Evolutionary conservation across 1,140 invertebrate genomes (phyloP).

Genomic region (Camponotus pennsylvanicus): DNA sequence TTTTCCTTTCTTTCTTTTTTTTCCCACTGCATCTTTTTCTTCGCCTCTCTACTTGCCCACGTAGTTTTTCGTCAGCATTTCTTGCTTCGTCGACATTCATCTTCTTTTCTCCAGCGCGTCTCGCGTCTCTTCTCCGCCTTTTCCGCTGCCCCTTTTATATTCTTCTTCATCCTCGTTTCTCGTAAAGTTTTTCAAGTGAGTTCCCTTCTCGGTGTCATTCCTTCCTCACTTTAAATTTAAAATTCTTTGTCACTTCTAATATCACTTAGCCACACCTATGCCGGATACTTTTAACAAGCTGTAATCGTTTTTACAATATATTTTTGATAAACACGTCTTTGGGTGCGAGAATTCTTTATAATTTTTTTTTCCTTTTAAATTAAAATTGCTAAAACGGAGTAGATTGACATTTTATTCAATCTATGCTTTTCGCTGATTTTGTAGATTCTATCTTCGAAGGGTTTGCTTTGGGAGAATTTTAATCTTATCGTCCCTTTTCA

Average conservation of each 20-base stretch:
- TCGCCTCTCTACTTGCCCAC: constrained; percentile 19
- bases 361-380: background rate
- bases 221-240: constrained; percentile 42
- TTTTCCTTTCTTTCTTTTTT: constrained; percentile 11
- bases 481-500: constrained; percentile 3
- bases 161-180: constrained; percentile 39
- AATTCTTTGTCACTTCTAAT: background rate
- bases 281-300: constrained; percentile 23
- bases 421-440: background rate
- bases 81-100: constrained; percentile 42
- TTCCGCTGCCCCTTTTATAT: constrained; percentile 38
- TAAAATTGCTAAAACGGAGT: background rate
- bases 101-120: constrained; percentile 44
- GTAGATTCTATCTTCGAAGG: background rate
- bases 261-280: background rate
- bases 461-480: constrained; percentile 1
- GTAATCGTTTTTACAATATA: background rate
- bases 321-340: background rate
- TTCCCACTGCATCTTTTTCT: constrained; percentile 30
- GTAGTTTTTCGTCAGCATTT: constrained; percentile 52
- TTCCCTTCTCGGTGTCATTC: constrained; percentile 12
- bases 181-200: constrained; percentile 34
- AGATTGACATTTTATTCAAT: constrained; percentile 27
- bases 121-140: constrained; percentile 27
- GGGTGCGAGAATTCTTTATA: background rate